Evolutionary conservation across 92 coral and sea anemone species (phyloP).

Genomic region (Actinernus sp.): DNA sequence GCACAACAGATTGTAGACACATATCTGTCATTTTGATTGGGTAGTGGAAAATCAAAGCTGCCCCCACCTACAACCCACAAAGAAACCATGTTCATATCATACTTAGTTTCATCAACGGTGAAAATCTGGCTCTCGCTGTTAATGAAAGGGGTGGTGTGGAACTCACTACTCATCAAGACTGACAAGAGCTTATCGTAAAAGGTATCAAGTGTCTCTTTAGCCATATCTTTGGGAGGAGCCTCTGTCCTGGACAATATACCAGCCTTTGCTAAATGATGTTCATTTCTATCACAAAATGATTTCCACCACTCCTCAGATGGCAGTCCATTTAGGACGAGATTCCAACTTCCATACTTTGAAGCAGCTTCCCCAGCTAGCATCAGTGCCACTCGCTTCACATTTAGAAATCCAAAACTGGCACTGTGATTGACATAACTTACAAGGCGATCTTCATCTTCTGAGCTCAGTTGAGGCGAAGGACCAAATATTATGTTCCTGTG

Average conservation of each 20-base stretch:
- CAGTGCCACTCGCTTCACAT: conserved; percentile 12
- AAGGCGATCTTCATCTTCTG: conserved; percentile 21
- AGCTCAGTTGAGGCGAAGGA: conserved; percentile 11
- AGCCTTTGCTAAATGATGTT: conserved; percentile 9
- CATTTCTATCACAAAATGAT: conserved; percentile 10
- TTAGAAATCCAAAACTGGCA: conserved; percentile 30
- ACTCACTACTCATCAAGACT: conserved; percentile 13
- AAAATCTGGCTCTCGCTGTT: conserved; percentile 2
- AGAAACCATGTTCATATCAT: neutral
- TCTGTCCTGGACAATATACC: neutral
- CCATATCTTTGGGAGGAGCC: neutral
- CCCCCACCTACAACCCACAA: conserved; percentile 2
- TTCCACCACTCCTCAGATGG: conserved; percentile 40
- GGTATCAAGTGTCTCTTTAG: neutral
- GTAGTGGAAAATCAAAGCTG: neutral
- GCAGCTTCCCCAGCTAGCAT: conserved; percentile 41
- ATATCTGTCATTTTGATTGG: neutral
- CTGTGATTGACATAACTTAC: conserved; percentile 34
- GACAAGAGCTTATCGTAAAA: conserved; percentile 27
- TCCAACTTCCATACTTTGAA: conserved; percentile 5
- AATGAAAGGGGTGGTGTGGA: conserved; percentile 7
- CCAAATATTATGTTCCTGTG: neutral
- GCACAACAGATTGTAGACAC: conserved; percentile 34
- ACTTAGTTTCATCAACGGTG: conserved; percentile 25
- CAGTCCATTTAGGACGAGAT: conserved; percentile 8